phyloP scores from a whole-genome alignment of 1,140 invertebrate species.

The Zaprionus nigranus region DNA sequence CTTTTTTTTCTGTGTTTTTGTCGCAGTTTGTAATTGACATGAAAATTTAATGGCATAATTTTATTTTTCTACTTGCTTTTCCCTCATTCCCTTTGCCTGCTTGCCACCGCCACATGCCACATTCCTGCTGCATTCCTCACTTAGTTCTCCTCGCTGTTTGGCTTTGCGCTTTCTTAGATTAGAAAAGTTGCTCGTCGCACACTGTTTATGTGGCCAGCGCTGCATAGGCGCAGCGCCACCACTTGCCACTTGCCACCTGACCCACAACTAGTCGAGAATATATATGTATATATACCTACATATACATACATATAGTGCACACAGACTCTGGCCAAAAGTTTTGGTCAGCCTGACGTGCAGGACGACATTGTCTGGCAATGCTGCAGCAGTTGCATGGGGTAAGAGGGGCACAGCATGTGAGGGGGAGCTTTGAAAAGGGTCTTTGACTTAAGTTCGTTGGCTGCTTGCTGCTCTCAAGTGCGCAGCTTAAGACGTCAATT shows the following conservation, averaged over 20 bases:
- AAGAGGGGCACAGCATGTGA: constrained; percentile 11
- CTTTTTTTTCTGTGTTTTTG: not conserved
- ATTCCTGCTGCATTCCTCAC: not conserved
- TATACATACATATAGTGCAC: not conserved
- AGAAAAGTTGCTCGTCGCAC: constrained; percentile 46
- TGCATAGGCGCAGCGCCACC: constrained; percentile 24
- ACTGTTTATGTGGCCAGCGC: constrained; percentile 51
- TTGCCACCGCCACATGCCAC: too few species aligned
- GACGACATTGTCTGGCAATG: constrained; percentile 30
- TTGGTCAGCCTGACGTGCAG: constrained; percentile 24
- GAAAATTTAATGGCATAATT: constrained; percentile 56
- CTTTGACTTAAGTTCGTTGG: constrained; percentile 30
- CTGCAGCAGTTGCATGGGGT: constrained; percentile 26
- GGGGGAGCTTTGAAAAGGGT: not conserved
- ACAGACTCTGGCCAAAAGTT: constrained; percentile 25
- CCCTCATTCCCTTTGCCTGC: not conserved
- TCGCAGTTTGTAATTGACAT: constrained; percentile 45
- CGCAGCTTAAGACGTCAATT: constrained; percentile 40
- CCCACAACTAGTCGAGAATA: constrained; percentile 1
- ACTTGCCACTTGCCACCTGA: constrained; percentile 7
- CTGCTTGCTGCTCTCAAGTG: constrained; percentile 9
- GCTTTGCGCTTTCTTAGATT: constrained; percentile 53
- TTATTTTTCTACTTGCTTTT: constrained; percentile 27
- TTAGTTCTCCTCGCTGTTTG: constrained; percentile 7
- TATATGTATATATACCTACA: not conserved